These are phyloP conservation scores for Phylloscopus trochiloides DNA, from an alignment of 2,113 vertebrate genomes.

Conservation along the genomic window DNA sequence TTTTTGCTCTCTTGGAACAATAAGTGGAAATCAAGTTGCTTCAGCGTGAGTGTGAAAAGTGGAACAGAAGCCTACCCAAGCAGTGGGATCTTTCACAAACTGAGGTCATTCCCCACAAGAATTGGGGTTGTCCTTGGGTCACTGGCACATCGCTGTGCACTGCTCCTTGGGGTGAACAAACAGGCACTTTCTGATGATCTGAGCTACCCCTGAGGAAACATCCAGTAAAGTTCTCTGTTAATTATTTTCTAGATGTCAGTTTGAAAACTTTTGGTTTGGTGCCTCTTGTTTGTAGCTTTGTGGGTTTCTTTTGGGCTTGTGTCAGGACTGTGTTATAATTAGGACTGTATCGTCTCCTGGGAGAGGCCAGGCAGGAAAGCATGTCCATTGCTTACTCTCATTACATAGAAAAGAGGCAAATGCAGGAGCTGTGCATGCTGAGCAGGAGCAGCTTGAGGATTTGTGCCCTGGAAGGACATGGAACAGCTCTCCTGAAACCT, in stretches of 20 bases:
- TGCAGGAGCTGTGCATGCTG: not conserved
- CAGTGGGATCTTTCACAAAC: not conserved
- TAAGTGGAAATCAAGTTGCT: not conserved
- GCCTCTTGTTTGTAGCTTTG: not conserved
- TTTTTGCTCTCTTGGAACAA: not conserved
- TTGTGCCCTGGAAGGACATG: not conserved
- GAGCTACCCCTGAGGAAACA: not conserved
- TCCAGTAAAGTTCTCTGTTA: not conserved
- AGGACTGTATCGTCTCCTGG: not conserved
- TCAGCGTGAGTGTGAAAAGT: not conserved
- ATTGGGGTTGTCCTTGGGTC: not conserved
- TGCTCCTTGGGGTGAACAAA: not conserved
- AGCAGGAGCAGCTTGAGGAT: not conserved
- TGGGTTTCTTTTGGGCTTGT: not conserved
- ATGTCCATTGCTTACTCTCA: not conserved
- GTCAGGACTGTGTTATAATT: not conserved
- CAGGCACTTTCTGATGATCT: not conserved
- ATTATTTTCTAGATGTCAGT: not conserved
- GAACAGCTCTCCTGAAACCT: not conserved
- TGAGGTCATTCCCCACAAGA: not conserved
- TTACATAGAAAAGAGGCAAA: not conserved
- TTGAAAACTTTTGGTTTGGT: not conserved
- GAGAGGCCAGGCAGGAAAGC: not conserved
- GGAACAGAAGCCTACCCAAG: not conserved
- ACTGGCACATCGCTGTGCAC: fast-evolving